Evolutionary conservation across 2,113 vertebrate genomes (phyloP).

Genomic region (Paralichthys olivaceus): DNA sequence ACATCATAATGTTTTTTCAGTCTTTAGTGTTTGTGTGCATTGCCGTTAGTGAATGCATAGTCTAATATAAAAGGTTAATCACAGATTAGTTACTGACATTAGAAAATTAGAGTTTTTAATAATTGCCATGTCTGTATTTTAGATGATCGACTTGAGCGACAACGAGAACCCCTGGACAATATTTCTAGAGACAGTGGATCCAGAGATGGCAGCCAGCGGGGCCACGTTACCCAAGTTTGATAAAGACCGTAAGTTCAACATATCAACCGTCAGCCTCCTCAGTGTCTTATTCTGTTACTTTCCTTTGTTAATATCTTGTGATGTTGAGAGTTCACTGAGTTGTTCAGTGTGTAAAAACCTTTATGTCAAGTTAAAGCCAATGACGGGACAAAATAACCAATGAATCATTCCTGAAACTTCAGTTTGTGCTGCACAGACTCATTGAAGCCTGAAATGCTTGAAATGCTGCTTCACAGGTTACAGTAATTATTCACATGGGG

Average conservation of each 20-base stretch:
- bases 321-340: not conserved
- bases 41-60: too few species aligned
- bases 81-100: too few species aligned
- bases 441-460: constrained; percentile 1
- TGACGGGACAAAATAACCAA: not conserved
- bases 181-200: constrained; percentile 99
- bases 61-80: too few species aligned
- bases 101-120: too few species aligned
- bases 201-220: constrained; percentile 96
- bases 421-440: not conserved
- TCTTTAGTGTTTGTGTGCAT: too few species aligned
- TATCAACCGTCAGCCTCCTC: not conserved
- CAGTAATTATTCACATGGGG: not conserved
- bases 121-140: constrained; percentile 6
- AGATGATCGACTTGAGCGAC: constrained; percentile 99
- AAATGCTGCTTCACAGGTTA: constrained; percentile 11
- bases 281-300: not conserved
- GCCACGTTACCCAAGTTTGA: constrained; percentile 98
- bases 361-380: not conserved
- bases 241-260: constrained; percentile 93
- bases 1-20: too few species aligned
- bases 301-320: not conserved
- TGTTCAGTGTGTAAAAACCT: too few species aligned
- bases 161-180: constrained; percentile 99
- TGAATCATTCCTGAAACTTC: not conserved